Evolutionary conservation across 2,797 vertebrate genomes (phyloP), one percentile per base, ranked within the genome.

Genomic region (Nyctalus aviator): DNA sequence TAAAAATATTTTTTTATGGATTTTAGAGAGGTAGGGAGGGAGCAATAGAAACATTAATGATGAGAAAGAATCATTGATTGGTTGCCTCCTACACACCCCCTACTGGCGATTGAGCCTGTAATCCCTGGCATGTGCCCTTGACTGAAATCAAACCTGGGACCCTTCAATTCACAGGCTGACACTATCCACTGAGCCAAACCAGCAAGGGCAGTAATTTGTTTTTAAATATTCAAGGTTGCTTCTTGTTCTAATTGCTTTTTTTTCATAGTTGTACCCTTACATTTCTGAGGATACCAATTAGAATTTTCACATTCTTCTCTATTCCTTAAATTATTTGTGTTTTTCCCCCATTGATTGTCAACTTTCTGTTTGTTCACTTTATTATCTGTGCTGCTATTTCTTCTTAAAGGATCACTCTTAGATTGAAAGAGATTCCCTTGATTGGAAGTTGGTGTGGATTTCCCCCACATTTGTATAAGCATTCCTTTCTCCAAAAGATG

Each of bases 181-280:
- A n/a, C 14, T 66, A 6, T 66, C 30, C 30, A 66, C 62, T 66
- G n/a, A 66, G 15, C n/a, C 62, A 66, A n/a, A 66, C 62, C 15
- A 18, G 30, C 48, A 92, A 88, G 48, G 72, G 91, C 87, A 78
- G 46, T 59, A 27, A 59, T 78, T 91, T 66, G n/a, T 32, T 91
- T 72, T 77, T 55, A 78, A 66, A 50, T 72, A 93, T 57, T 87
- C 1, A 88, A 79, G 66, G 68, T 53, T 35, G 48, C 37, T 72
- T 84, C 53, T 62, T 84, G 23, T 50, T 69, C 57, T 84, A 11
- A 30, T 15, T 86, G 18, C 30, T 59, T 93, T 59, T 59, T 87
- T 72, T 87, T 77, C 37, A 53, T 73, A 66, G 17, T 20, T 73
- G 10, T 30, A 41, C 23, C 46, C 21, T 62, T 78, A 21, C 2